Base-by-base conservation (phyloP, 2,797 vertebrate species). In the Cirrhinus molitorella region DNA sequence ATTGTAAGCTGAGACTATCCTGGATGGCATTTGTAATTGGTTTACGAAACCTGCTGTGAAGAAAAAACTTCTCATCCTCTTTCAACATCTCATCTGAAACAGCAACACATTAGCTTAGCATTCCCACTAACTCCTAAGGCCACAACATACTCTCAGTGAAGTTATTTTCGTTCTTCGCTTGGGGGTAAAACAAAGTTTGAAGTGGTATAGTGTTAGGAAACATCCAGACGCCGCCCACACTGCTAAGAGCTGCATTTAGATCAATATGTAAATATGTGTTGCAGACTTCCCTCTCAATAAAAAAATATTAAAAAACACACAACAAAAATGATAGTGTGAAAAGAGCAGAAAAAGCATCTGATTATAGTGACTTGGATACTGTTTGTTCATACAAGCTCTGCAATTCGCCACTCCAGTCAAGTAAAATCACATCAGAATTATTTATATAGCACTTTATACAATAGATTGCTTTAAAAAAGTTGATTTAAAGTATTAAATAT, bases 1-100 rank as follows among this genome's bases (percentile, higher is more conserved):
- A 94, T 94, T 94, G 95, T 93, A 89, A 93, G 91, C 87, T 55
- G 81, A 85, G 84, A 83, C 87, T 90, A 71, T 28, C 74, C 71
- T 85, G 85, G 79, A 80, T 55, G 40, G 79, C 14, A 81, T 79
- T 86, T 85, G 82, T 93, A 94, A 95, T 94, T 93, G 92, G 93
- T 94, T 92, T 92, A 94, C 89, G 87, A 92, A 90, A 89, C 76
- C 40, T 68, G n/a, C 68, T 25, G 47, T 37, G 71, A 57, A 55
- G 82, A 71, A 53, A 89, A 91, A 51, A 67, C 82, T 55, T 14
- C 34, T 55, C 37, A 61, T 28, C 21, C n/a, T 21, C 13, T 37
- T 34, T 73, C 51, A 9, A 49, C 49, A 83, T 76, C 31, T 45
- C 23, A 47, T 45, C 43, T 3, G 0, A 55, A 74, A 65, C 11